Conservation (phyloP, 2,888 invertebrate genomes). For the Dasypolia templi region DNA sequence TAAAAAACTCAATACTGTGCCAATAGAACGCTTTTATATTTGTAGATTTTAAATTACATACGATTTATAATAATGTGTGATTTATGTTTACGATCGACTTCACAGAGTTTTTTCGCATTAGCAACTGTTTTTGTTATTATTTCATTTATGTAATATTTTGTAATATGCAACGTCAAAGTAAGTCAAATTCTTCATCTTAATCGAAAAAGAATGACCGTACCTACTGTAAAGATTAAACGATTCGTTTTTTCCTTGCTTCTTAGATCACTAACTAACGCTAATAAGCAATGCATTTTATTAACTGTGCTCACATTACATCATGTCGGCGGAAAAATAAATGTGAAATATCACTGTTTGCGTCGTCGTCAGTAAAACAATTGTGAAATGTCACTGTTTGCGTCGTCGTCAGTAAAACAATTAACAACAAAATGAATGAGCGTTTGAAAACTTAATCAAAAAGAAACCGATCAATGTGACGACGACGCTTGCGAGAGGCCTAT, state of each 20-base stretch:
- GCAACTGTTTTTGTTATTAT: constrained; percentile 25
- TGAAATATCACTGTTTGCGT: background rate
- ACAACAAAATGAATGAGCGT: background rate
- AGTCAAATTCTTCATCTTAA: background rate
- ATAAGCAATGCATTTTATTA: constrained; percentile 47
- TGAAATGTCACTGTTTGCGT: background rate
- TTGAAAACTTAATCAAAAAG: background rate
- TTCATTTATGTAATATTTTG: background rate
- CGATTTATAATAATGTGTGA: constrained; percentile 20
- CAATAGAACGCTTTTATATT: constrained; percentile 1
- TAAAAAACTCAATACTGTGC: background rate
- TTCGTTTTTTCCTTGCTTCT: background rate
- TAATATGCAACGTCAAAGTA: background rate
- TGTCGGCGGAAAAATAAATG: background rate
- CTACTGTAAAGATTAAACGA: background rate
- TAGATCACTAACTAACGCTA: constrained; percentile 33
- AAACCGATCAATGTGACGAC: background rate
- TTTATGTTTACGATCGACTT: constrained; percentile 28
- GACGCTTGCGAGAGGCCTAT: too few relatives aligned
- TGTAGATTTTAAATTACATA: constrained; percentile 23
- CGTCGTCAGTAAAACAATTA: background rate
- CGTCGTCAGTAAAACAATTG: background rate
- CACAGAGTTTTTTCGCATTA: constrained; percentile 12
- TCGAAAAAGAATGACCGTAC: background rate
- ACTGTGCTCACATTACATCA: background rate